Evolutionary conservation across 2,113 vertebrate species (phyloP).

Genomic region (Pangasianodon hypophthalmus): DNA sequence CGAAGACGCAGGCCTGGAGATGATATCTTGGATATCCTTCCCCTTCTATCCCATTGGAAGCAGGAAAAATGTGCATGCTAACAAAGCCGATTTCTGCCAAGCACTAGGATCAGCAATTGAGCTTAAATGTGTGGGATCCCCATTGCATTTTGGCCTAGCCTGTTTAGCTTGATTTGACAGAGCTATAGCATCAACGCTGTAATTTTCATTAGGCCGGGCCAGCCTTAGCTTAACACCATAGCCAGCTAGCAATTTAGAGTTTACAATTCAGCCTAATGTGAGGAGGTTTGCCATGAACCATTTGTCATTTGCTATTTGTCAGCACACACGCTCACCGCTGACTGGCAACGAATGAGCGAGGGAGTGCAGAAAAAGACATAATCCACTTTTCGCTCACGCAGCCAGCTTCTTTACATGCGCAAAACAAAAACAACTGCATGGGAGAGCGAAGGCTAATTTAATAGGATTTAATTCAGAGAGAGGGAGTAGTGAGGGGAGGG

Average conservation of each 20-base stretch:
- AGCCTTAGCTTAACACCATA: conserved; percentile 34
- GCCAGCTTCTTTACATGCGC: conserved; percentile 48
- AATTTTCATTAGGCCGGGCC: conserved; percentile 59
- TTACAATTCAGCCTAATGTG: conserved; percentile 49
- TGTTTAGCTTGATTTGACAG: conserved; percentile 52
- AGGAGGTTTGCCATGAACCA: conserved; percentile 29
- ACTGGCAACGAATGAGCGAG: conserved; percentile 32
- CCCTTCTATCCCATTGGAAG: neutral
- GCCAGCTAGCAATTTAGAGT: conserved; percentile 42
- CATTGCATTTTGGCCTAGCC: conserved; percentile 28
- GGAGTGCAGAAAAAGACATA: conserved; percentile 46
- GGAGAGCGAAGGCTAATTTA: conserved; percentile 57
- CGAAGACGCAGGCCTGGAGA: conserved; percentile 1
- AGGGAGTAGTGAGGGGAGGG: conserved; percentile 28
- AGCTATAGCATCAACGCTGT: conserved; percentile 49
- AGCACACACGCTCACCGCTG: conserved; percentile 11
- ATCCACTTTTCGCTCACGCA: conserved; percentile 53
- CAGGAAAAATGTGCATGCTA: conserved; percentile 23
- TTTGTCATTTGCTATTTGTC: conserved; percentile 36
- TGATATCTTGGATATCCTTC: conserved; percentile 22
- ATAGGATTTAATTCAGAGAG: conserved; percentile 56
- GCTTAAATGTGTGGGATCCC: conserved; percentile 46
- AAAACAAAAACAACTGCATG: conserved; percentile 57
- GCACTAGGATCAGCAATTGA: conserved; percentile 39
- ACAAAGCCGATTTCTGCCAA: neutral